Base-by-base conservation (phyloP, 2,888 invertebrate genomes). In the Ochropleura plecta region DNA sequence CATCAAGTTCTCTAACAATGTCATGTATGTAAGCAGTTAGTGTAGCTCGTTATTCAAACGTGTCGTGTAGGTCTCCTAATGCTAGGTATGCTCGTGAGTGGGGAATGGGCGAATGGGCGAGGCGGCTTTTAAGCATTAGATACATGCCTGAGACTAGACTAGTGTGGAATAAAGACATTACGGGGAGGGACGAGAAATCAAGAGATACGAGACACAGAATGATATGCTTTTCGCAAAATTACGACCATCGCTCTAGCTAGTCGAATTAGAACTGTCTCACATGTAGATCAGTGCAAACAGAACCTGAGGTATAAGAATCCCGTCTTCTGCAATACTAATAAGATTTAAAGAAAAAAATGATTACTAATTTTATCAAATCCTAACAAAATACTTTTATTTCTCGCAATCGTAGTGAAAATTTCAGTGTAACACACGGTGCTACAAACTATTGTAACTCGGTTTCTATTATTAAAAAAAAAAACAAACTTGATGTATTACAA, bases 31-130 rank as follows among this genome's bases (percentile, higher is more conserved):
- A 65, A 68, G 81, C 65, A 76, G 71, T 84, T 67, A 70, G 57
- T 48, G 20, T 44, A 40, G 65, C 60, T 71, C 64, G 51, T 78
- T 76, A 83, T 49, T 70, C 53, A 55, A 66, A 64, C 65, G 72
- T 62, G 66, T 65, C 66, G 73, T 63, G 73, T 73, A 75, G 73
- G 75, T 80, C 69, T 76, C 79, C 73, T 73, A 71, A 66, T 66
- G 75, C 63, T 71, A 76, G 76, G 60, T 72, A n/a, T 5, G 71
- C 30, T 60, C 14, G 68, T 57, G 64, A 67, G 83, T 82, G 80
- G 83, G 76, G 64, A 67, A 79, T 82, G 80, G 83, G 76, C 73
- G 83, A 44, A 30, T 30, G 80, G 83, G 76, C 73, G 86, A 44
- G 68, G 46, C 69, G 48, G 55, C 79, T 46, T 70, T 73, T 48